Percentiles rank a stretch among this genome's conserved stretches.
Conservation (phyloP, 37 sponge, comb jelly and placozoan genomes). For the Amphimedon queenslandica region DNA sequence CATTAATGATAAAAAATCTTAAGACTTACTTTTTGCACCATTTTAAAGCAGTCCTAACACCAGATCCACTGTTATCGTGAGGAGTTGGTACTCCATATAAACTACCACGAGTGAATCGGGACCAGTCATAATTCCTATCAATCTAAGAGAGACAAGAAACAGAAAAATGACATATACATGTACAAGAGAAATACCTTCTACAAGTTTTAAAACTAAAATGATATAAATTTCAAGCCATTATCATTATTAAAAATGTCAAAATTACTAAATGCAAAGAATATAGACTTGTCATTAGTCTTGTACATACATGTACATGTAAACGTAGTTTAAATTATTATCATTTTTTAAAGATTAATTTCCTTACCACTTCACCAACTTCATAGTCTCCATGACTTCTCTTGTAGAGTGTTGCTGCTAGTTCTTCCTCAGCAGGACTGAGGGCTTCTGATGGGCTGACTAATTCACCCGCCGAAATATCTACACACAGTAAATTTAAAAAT, state of each 20-base stretch:
- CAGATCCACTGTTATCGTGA: slow-evolving; percentile 84
- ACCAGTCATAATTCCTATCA: slow-evolving; percentile 95
- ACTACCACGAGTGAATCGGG: slow-evolving; percentile 67
- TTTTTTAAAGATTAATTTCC: background rate
- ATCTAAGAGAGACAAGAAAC: slow-evolving; percentile 9
- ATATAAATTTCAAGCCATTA: too few relatives aligned
- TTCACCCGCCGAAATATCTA: slow-evolving; percentile 67
- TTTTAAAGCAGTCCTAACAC: slow-evolving; percentile 69
- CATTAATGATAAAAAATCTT: background rate
- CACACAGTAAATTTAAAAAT: background rate
- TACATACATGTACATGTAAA: too few relatives aligned
- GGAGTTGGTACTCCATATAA: slow-evolving; percentile 93
- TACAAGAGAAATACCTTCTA: too few relatives aligned
- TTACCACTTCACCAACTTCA: slow-evolving; percentile 55
- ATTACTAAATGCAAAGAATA: too few relatives aligned
- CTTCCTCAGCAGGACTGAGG: slow-evolving; percentile 61
- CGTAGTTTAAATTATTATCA: too few relatives aligned
- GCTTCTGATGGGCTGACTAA: slow-evolving; percentile 74
- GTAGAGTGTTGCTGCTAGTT: slow-evolving; percentile 71
- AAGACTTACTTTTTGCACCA: slow-evolving; percentile 72
- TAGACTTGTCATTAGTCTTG: too few relatives aligned
- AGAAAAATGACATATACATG: background rate
- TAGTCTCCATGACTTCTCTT: slow-evolving; percentile 59
- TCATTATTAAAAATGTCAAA: too few relatives aligned
- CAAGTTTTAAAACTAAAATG: too few relatives aligned